Conservation (phyloP, 2,888 invertebrate genomes). For the Pachymerium ferrugineum region DNA sequence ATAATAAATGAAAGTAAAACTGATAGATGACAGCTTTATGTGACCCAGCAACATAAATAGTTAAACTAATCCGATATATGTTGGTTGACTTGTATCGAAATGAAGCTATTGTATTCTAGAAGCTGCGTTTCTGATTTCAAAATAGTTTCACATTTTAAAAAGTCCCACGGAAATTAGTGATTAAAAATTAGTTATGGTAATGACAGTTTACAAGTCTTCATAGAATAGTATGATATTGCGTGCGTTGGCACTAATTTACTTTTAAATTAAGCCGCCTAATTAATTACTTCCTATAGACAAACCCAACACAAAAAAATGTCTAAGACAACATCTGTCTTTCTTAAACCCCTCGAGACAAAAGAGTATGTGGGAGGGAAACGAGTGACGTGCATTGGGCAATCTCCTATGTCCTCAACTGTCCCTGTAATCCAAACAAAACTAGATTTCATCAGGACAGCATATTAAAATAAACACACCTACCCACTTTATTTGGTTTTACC, state of each 20-base stretch:
- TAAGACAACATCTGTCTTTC: not conserved
- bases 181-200: not conserved
- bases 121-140: not conserved
- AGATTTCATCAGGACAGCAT: not conserved
- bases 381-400: not conserved
- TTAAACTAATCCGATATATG: too few relatives aligned
- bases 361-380: not conserved
- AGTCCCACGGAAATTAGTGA: slow-evolving; percentile 6
- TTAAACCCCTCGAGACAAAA: not conserved
- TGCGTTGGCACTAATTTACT: too few relatives aligned
- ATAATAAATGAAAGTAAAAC: too few relatives aligned
- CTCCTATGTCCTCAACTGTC: not conserved
- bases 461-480: not conserved
- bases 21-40: too few relatives aligned
- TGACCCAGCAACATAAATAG: too few relatives aligned
- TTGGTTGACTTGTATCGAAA: too few relatives aligned
- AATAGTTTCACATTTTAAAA: not conserved
- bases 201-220: too few relatives aligned
- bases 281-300: slow-evolving; percentile 10
- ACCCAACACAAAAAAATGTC: not conserved
- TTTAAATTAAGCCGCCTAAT: not conserved
- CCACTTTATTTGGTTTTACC: too few relatives aligned
- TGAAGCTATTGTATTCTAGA: too few relatives aligned
- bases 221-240: too few relatives aligned
- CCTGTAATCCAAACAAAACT: slow-evolving; percentile 20